phyloP scores from a whole-genome alignment of 1,140 invertebrate species.

The Olivierus martensii region DNA sequence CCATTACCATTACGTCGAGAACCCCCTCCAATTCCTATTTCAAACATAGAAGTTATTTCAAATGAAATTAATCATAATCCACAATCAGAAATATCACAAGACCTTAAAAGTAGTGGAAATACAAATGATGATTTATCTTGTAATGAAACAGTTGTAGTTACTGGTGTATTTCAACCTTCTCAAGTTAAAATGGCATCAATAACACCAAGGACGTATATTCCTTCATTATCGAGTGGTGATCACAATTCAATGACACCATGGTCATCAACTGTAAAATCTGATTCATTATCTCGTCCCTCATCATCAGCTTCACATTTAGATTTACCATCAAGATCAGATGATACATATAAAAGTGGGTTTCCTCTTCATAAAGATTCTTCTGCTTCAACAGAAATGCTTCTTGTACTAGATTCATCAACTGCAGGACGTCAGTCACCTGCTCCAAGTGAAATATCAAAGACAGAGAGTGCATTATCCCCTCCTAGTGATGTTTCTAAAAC shows the following conservation, averaged over 20 bases:
- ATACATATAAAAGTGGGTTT: slow-evolving; percentile 14
- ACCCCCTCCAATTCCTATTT: slow-evolving; percentile 16
- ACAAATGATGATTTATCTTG: no score
- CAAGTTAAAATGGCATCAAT: no score
- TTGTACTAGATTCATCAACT: slow-evolving; percentile 22
- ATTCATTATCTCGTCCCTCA: slow-evolving; percentile 23
- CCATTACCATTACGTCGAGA: slow-evolving; percentile 3
- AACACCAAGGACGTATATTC: no score
- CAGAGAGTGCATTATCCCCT: slow-evolving; percentile 28
- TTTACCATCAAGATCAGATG: slow-evolving; percentile 20
- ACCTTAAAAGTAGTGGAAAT: no score
- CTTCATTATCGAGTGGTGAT: no score
- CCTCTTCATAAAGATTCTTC: slow-evolving; percentile 22
- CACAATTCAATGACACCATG: background rate
- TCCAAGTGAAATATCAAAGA: slow-evolving; percentile 27
- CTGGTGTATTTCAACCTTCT: no score
- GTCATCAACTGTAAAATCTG: background rate
- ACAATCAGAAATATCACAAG: no score
- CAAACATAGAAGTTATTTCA: background rate
- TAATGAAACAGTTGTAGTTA: no score
- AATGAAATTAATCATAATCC: no score
- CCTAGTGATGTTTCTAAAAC: slow-evolving; percentile 28
- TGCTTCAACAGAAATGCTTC: slow-evolving; percentile 23
- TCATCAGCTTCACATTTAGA: slow-evolving; percentile 26
- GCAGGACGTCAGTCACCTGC: slow-evolving; percentile 27